phyloP scores from a whole-genome alignment of 2,113 vertebrate species.

The Ceuthmochares aereus region DNA sequence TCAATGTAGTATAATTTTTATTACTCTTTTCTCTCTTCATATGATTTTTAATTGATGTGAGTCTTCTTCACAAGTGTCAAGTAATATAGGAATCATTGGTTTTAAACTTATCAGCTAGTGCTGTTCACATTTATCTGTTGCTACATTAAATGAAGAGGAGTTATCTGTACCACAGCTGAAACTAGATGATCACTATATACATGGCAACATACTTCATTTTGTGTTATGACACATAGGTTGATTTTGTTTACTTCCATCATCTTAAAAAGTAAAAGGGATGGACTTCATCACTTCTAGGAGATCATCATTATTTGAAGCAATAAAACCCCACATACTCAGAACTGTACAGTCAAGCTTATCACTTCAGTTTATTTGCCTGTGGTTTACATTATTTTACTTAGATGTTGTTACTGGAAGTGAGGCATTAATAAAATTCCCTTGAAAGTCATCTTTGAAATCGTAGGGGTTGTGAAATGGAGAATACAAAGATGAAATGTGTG shows the following conservation, averaged over 20 bases:
- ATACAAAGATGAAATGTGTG: not conserved
- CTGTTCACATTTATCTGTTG: accelerated
- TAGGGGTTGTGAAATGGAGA: not conserved
- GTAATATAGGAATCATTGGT: not conserved
- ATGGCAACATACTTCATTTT: not conserved
- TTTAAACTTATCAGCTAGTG: accelerated
- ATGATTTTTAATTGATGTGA: not conserved
- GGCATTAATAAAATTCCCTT: not conserved
- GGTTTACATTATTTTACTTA: not conserved
- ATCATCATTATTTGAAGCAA: not conserved
- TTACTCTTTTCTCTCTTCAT: accelerated
- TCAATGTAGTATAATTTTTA: not conserved
- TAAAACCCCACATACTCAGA: not conserved
- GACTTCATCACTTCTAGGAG: not conserved
- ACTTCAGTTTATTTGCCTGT: not conserved
- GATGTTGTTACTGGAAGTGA: not conserved
- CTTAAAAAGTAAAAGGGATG: not conserved
- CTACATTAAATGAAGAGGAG: not conserved
- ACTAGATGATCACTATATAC: not conserved
- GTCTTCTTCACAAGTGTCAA: not conserved
- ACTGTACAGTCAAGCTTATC: accelerated
- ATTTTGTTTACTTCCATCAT: not conserved
- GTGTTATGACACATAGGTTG: not conserved
- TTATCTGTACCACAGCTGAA: not conserved
- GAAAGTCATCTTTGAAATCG: not conserved